Conservation (phyloP, 2,797 vertebrate genomes). For the Enteromius thamalakanensis region DNA sequence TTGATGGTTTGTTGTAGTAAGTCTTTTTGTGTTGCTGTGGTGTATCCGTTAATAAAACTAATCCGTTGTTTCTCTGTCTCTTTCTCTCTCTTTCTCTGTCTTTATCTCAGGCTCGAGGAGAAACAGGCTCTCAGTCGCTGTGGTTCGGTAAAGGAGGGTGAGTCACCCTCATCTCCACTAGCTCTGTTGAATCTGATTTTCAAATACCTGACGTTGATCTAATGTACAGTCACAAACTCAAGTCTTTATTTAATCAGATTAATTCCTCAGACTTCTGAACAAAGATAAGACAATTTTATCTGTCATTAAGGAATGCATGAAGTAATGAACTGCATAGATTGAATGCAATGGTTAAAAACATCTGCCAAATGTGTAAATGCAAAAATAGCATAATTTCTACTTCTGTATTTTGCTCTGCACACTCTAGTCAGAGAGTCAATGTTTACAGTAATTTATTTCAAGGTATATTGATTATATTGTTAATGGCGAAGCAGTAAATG, state of each 20-base stretch:
- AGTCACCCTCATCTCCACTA: constrained; percentile 50
- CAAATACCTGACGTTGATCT: not conserved
- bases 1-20: not conserved
- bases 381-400: not conserved
- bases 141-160: constrained; percentile 90
- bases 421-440: not conserved
- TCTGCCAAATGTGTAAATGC: not conserved
- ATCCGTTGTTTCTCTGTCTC: constrained; percentile 29
- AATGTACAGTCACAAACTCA: not conserved
- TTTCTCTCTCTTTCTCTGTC: constrained; percentile 29
- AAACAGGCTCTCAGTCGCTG: constrained; percentile 85
- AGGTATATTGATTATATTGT: not conserved
- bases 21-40: not conserved
- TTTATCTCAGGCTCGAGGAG: constrained; percentile 85
- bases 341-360: not conserved
- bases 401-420: not conserved
- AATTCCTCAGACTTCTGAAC: not conserved
- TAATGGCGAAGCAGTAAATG: not conserved
- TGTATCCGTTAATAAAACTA: constrained; percentile 5
- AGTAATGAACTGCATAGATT: not conserved
- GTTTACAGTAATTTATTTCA: not conserved
- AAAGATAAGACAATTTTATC: not conserved
- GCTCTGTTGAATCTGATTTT: not conserved
- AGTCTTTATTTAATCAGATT: not conserved
- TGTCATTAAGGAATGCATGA: not conserved